Percentiles rank a stretch among this genome's conserved stretches.
These are phyloP conservation scores for Anthophora plumipes DNA, from an alignment of 2,888 invertebrate genomes.

Conservation along the genomic window DNA sequence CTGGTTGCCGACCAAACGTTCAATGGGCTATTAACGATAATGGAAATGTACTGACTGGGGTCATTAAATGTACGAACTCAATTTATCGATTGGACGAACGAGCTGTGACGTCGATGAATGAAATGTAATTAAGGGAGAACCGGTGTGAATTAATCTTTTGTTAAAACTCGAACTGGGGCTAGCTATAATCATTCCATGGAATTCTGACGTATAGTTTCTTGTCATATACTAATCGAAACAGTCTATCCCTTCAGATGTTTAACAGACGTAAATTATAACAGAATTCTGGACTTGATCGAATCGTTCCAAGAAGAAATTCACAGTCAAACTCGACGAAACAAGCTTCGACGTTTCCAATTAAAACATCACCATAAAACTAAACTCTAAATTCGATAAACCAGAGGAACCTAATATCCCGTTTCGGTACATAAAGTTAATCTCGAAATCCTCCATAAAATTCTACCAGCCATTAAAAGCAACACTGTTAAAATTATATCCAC, in stretches of 20 bases:
- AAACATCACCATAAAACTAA: neutral
- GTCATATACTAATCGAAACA: too few species aligned
- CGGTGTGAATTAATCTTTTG: constrained; percentile 12
- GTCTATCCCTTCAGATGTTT: too few species aligned
- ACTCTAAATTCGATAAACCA: too few species aligned
- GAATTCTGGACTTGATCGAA: too few species aligned
- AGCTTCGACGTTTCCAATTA: neutral
- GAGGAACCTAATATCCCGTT: too few species aligned
- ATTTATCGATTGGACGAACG: constrained; percentile 5
- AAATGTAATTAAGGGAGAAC: neutral
- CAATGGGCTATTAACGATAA: neutral
- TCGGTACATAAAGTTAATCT: too few species aligned
- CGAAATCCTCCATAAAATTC: too few species aligned
- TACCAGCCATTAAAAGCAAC: neutral
- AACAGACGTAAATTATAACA: too few species aligned
- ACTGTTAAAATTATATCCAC: neutral
- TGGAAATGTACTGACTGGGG: constrained; percentile 7
- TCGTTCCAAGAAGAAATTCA: too few species aligned
- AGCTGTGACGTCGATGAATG: constrained; percentile 12
- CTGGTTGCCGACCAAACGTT: neutral
- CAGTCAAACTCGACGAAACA: too few species aligned
- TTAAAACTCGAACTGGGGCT: neutral
- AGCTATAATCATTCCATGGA: neutral
- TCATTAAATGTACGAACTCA: constrained; percentile 21
- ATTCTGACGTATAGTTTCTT: too few species aligned